Conservation (phyloP, 2,888 invertebrate species). For the Boloria euphrosyne region DNA sequence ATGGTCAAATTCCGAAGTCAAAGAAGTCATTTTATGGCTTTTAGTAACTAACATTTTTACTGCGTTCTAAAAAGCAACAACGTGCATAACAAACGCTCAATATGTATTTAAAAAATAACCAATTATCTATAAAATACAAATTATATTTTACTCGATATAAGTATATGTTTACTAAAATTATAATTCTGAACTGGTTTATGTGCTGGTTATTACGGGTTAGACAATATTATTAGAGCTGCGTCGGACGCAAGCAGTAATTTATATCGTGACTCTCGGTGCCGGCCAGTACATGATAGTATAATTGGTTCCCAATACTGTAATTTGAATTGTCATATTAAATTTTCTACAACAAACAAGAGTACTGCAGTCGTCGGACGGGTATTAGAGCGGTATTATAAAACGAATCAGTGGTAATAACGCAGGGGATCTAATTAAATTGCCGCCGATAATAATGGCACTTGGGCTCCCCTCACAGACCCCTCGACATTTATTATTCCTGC, state of each 20-base stretch:
- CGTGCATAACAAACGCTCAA: neutral
- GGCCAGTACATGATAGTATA: constrained; percentile 42
- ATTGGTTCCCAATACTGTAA: constrained; percentile 55
- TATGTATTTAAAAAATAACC: neutral
- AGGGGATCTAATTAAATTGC: constrained; percentile 82
- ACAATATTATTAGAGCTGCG: constrained; percentile 45
- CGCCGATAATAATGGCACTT: constrained; percentile 79
- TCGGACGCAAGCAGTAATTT: constrained; percentile 43
- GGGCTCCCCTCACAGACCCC: constrained; percentile 72
- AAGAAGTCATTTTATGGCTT: constrained; percentile 80
- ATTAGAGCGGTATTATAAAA: constrained; percentile 76
- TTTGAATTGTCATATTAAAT: constrained; percentile 55
- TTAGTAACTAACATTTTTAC: constrained; percentile 68
- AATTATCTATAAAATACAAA: neutral
- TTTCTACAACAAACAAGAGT: constrained; percentile 49
- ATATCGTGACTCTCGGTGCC: constrained; percentile 42
- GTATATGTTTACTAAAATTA: constrained; percentile 21
- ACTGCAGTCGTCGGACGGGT: constrained; percentile 54
- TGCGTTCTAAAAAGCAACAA: constrained; percentile 29
- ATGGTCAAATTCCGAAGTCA: constrained; percentile 73
- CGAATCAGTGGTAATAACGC: constrained; percentile 79
- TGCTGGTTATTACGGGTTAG: constrained; percentile 35
- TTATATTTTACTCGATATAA: constrained; percentile 4
- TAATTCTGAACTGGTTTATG: constrained; percentile 25
- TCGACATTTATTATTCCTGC: constrained; percentile 77